A percentile compares a stretch with the other conserved stretches of the same genome.
phyloP scores from a whole-genome alignment of 1,140 invertebrate genomes.

The Nasonia giraulti region DNA sequence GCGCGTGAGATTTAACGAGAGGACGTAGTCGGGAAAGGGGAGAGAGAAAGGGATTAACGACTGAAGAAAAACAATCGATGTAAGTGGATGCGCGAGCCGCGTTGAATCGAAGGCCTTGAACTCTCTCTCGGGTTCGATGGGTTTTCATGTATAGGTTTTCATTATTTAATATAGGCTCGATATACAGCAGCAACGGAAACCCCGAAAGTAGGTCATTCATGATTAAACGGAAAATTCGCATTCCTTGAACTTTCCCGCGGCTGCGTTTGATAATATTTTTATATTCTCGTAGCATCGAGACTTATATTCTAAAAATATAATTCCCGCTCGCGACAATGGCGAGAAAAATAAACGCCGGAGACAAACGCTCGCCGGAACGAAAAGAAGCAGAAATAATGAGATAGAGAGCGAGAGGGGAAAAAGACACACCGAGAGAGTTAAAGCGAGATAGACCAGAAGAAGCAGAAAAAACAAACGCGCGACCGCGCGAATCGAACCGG shows the following conservation, averaged over 20 bases:
- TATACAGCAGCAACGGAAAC: neutral
- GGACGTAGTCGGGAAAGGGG: neutral
- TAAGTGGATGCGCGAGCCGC: neutral
- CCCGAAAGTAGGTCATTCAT: neutral
- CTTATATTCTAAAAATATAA: neutral
- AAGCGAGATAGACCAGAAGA: neutral
- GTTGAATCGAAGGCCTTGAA: neutral
- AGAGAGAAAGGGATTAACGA: neutral
- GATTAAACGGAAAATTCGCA: neutral
- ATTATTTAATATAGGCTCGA: neutral
- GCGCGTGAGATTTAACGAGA: neutral
- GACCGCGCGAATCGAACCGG: neutral
- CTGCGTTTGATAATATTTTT: neutral
- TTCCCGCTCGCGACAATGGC: neutral
- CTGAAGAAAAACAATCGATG: neutral
- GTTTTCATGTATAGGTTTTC: neutral
- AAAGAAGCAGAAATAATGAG: slow-evolving; percentile 11
- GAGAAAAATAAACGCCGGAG: neutral
- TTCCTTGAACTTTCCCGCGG: neutral
- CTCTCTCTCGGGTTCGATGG: neutral
- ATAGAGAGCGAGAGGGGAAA: neutral
- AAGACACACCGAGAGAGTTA: neutral
- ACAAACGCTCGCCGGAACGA: neutral
- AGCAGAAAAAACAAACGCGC: too few species aligned
- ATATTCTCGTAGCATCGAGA: neutral